Evolutionary conservation across 1,140 invertebrate species (phyloP).

Genomic region (Drosophila saltans): DNA sequence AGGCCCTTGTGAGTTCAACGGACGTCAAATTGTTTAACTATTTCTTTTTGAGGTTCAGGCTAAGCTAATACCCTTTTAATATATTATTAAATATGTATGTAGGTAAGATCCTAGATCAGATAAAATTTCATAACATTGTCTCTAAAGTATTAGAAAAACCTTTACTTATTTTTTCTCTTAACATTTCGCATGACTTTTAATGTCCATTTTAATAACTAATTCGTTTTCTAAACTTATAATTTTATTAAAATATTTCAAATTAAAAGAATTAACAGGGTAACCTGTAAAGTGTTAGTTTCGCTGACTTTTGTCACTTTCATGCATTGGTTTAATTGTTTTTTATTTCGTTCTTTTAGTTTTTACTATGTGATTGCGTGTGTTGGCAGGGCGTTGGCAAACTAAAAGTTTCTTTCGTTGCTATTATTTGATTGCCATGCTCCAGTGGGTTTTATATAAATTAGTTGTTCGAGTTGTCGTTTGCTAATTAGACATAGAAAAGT

Average conservation of each 20-base stretch:
- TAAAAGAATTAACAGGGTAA: not conserved
- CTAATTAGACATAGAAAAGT: slow-evolving; percentile 74
- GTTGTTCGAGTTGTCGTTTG: slow-evolving; percentile 52
- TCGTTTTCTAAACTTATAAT: too few species aligned
- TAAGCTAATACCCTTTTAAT: not conserved
- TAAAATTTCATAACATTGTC: too few species aligned
- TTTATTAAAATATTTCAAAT: too few species aligned
- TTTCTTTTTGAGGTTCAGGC: not conserved
- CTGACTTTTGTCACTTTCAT: not conserved
- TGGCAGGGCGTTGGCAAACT: slow-evolving; percentile 63
- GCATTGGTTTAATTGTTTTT: slow-evolving; percentile 22
- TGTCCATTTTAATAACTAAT: too few species aligned
- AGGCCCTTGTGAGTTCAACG: slow-evolving; percentile 13
- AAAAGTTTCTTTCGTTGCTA: slow-evolving; percentile 57
- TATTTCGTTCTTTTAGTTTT: not conserved
- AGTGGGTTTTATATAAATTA: slow-evolving; percentile 67
- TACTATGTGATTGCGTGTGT: slow-evolving; percentile 45
- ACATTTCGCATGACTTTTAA: too few species aligned
- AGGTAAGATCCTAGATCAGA: too few species aligned
- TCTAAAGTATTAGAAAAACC: too few species aligned
- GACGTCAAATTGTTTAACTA: not conserved
- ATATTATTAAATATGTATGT: too few species aligned
- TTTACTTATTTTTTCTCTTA: too few species aligned
- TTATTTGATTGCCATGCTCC: slow-evolving; percentile 55
- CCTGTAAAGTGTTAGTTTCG: not conserved